Evolutionary conservation across 2,888 invertebrate genomes (phyloP).

Genomic region (Eulithis testata): DNA sequence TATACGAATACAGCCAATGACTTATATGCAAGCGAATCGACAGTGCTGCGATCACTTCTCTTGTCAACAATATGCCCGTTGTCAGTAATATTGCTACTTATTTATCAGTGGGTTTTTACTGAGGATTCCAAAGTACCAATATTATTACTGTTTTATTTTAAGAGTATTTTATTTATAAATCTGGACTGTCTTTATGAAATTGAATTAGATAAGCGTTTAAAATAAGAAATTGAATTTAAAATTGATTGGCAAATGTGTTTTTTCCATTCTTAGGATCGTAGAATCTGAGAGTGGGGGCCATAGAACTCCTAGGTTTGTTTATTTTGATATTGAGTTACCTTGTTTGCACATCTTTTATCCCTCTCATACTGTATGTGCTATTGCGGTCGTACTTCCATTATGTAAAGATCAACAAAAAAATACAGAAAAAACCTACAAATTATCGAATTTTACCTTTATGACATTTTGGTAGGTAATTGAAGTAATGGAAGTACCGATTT

Average conservation of each 20-base stretch:
- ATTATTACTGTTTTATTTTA: too few species aligned
- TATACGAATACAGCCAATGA: too few species aligned
- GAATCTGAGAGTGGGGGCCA: constrained; percentile 88
- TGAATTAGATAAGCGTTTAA: neutral
- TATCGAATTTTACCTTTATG: constrained; percentile 5
- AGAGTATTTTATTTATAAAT: too few species aligned
- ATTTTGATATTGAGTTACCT: constrained; percentile 79
- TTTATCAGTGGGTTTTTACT: too few species aligned
- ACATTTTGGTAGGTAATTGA: neutral
- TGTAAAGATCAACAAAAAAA: constrained; percentile 20
- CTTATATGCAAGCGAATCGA: too few species aligned
- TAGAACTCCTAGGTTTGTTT: constrained; percentile 89
- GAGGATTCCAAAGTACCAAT: too few species aligned
- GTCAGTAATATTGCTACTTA: too few species aligned
- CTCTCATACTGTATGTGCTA: constrained; percentile 50
- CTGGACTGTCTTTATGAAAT: too few species aligned
- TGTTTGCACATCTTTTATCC: constrained; percentile 68
- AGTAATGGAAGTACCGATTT: constrained; percentile 30
- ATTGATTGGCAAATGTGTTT: constrained; percentile 59
- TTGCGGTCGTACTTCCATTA: constrained; percentile 48
- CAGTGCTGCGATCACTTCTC: too few species aligned
- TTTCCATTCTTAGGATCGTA: constrained; percentile 86
- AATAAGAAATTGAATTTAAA: constrained; percentile 10
- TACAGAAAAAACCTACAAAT: neutral
- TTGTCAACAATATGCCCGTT: too few species aligned